Base-by-base conservation (phyloP, 1,140 invertebrate genomes). In the Sycobia sp. region DNA sequence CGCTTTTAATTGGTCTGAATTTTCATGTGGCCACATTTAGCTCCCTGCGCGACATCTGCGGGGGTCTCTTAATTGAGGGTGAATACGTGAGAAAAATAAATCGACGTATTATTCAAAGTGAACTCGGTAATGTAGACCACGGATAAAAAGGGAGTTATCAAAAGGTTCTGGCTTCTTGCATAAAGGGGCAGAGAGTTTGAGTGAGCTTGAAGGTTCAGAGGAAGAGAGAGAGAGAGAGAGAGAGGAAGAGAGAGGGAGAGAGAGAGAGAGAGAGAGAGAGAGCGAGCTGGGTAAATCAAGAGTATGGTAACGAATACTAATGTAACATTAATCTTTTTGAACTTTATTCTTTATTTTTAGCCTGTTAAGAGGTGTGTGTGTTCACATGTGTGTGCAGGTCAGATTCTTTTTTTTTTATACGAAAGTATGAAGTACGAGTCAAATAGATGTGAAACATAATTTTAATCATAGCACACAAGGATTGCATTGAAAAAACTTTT, bases 221-320 rank as follows among this genome's bases (percentile, higher is more conserved):
- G 18, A 18, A 22, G 22, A 53, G 39, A 32, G 23, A 53, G 18
- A n/a, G 51, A 41, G 51, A 34, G 18, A 32, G 39, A 59, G 62
- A 38, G 29, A 49, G 51, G 22, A 29, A 53, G 50, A 47, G 55
- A 62, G 23, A 49, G 22, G 27, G 34, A 18, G 11, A 51, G 36
- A 25, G 34, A 57, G 18, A 50, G 29, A 50, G 22, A 64, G 58
- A 47, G 54, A 50, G 39, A 32, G 14, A 54, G 56, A 32, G 36
- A 43, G 62, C 59, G 54, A 64, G 64, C 68, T 68, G 49, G 57
- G 63, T 70, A 64, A 68, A 66, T 70, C 58, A 59, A 41, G 46
- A 47, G 60, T 68, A 68, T 67, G 66, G 60, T 57, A 63, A 68
- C 64, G 68, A 70, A 70, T 68, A 68, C 66, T 68, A 70, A 70